Conservation (phyloP, 2,888 invertebrate species). For the Drosophila pseudotalamancana region DNA sequence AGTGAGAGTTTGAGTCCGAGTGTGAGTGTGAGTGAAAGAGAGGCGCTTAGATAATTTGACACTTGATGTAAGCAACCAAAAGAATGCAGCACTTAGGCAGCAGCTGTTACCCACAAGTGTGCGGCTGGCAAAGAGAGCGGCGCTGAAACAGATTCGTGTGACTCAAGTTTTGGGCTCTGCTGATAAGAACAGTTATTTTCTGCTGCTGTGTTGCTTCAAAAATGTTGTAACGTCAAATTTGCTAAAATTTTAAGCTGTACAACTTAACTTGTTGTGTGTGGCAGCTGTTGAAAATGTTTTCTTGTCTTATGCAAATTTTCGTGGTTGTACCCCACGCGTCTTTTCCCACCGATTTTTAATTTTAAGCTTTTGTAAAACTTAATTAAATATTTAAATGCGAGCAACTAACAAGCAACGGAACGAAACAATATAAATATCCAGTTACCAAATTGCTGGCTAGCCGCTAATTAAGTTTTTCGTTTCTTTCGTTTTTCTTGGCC, state of each 20-base stretch:
- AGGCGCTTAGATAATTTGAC: conserved; percentile 41
- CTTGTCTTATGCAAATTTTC: conserved; percentile 44
- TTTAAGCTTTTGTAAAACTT: conserved; percentile 20
- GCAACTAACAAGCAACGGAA: conserved; percentile 31
- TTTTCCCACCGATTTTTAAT: too few species aligned
- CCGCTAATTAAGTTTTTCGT: conserved; percentile 43
- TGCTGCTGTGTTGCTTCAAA: conserved; percentile 1
- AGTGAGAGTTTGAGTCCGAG: background rate
- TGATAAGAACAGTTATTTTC: conserved; percentile 26
- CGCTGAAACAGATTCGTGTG: conserved; percentile 10
- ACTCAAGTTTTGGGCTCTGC: background rate
- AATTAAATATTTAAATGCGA: conserved; percentile 62
- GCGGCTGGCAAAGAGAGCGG: conserved; percentile 18
- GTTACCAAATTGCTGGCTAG: conserved; percentile 37
- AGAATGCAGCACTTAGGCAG: conserved; percentile 51
- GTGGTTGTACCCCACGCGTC: too few species aligned
- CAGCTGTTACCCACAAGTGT: conserved; percentile 36
- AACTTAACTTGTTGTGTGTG: conserved; percentile 31
- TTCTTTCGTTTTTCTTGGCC: conserved; percentile 30
- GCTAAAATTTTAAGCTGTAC: conserved; percentile 6
- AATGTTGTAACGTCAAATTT: background rate
- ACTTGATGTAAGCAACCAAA: conserved; percentile 47
- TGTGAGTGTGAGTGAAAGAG: background rate
- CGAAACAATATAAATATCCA: conserved; percentile 21
- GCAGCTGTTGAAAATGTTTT: conserved; percentile 33